Percentiles rank a stretch among this genome's conserved stretches.
These are phyloP conservation scores for Pogonocherus hispidulus DNA, from an alignment of 2,888 invertebrate genomes.

Conservation along the genomic window DNA sequence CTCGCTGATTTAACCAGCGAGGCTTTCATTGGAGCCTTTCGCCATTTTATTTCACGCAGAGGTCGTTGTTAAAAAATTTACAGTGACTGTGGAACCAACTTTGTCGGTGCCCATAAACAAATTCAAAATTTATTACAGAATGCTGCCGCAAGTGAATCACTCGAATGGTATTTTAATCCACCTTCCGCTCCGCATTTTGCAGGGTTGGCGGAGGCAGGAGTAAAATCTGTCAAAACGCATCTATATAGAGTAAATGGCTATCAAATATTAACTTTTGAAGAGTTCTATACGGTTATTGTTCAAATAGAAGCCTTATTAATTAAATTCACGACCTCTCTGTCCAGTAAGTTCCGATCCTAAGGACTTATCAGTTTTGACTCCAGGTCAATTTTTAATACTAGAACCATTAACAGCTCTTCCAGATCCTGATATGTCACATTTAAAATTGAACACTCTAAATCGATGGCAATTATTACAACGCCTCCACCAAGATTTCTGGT, in stretches of 20 bases:
- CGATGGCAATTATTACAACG: constrained; percentile 29
- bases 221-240: constrained; percentile 39
- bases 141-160: constrained; percentile 13
- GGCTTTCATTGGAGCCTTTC: constrained; percentile 32
- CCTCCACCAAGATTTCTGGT: constrained; percentile 34
- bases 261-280: constrained; percentile 39
- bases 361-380: constrained; percentile 28
- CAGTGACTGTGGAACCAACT: constrained; percentile 40
- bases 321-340: constrained; percentile 40
- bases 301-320: constrained; percentile 34
- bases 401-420: constrained; percentile 6
- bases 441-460: constrained; percentile 12
- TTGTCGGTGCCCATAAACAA: constrained; percentile 38
- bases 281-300: constrained; percentile 29
- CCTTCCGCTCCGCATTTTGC: constrained; percentile 37
- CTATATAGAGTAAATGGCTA: constrained; percentile 35
- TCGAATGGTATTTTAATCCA: constrained; percentile 38
- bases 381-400: constrained; percentile 28
- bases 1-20: constrained; percentile 33
- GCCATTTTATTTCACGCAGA: constrained; percentile 37
- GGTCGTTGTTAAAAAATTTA: constrained; percentile 28
- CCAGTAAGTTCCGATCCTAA: constrained; percentile 30
- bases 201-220: constrained; percentile 39
- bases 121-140: constrained; percentile 19
- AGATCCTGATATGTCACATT: constrained; percentile 13